Evolutionary conservation across 2,888 invertebrate species (phyloP).

Genomic region (Epirrita christyi): DNA sequence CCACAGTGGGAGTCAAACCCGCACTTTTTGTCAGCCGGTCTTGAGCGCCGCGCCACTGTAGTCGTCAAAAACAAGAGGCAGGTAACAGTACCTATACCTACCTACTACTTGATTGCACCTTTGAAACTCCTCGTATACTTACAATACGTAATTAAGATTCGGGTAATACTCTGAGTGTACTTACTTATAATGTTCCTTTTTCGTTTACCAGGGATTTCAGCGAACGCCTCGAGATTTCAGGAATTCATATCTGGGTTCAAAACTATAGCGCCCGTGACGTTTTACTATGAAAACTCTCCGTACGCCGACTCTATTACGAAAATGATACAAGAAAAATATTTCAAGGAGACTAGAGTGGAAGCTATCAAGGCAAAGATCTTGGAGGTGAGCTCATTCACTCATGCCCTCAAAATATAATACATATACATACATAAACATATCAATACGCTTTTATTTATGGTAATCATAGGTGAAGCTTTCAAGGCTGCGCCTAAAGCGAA

Average conservation of each 20-base stretch:
- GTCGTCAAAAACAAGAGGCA: no score
- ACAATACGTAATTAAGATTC: no score
- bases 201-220: constrained; percentile 67
- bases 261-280: constrained; percentile 84
- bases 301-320: constrained; percentile 74
- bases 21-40: no score
- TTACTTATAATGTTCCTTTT: neutral
- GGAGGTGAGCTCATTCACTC: constrained; percentile 74
- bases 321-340: constrained; percentile 83
- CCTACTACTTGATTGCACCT: neutral
- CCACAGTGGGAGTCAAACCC: no score
- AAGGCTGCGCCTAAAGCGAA: no score
- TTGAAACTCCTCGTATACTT: neutral
- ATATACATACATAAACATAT: no score
- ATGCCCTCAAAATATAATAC: neutral
- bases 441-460: no score
- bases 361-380: constrained; percentile 80
- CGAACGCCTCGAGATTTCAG: constrained; percentile 72
- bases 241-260: constrained; percentile 84
- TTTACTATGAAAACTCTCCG: constrained; percentile 85
- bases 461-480: no score
- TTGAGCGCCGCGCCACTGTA: no score
- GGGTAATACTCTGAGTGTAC: no score
- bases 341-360: constrained; percentile 72
- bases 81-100: no score